Evolutionary conservation across 2,797 vertebrate genomes (phyloP), one percentile per base, ranked within the genome.

Genomic region (Falco columbarius): DNA sequence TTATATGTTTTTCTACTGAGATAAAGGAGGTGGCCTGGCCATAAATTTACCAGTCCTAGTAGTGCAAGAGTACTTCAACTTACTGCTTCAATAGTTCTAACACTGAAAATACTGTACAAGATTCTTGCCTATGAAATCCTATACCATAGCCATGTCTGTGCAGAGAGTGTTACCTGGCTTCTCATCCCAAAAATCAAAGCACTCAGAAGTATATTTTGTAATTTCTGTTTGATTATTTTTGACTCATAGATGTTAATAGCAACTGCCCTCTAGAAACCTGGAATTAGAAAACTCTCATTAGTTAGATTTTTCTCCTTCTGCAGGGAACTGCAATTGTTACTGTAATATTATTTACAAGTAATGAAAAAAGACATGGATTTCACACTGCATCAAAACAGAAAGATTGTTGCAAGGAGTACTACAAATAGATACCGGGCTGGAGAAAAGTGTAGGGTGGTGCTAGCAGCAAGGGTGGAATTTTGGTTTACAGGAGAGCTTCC

Each of bases 371-470:
- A 7, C 23, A 1, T 0, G 10, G 63, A 46, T 70, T 54, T 38
- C 76, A 72, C 3, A 14, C 0, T 10, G 68, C 46, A 68, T 3
- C n/a, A 2, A 4, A 55, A 51, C 22, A 14, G 3, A 38, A 30
- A 46, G 66, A 3, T 6, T 56, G 38, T 62, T 19, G 4, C 9
- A 21, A 12, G 0, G 2, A 44, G 46, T 3, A 2, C 49, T n/a
- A 56, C 29, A 24, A 19, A 19, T 0, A 27, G 46, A 6, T 3
- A 1, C n/a, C 1, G n/a, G 29, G 38, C 0, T 20, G 71, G 66
- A 29, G 56, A 40, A 29, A 22, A 27, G 65, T 0, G 14, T 38
- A 36, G 54, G 1, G 36, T 30, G 63, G 86, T 61, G 5, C 75
- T 49, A 19, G 54, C 65, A 58, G 38, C 68, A 42, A 2, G 42